Base-by-base conservation (phyloP, 1,140 invertebrate species). In the Maniola jurtina region DNA sequence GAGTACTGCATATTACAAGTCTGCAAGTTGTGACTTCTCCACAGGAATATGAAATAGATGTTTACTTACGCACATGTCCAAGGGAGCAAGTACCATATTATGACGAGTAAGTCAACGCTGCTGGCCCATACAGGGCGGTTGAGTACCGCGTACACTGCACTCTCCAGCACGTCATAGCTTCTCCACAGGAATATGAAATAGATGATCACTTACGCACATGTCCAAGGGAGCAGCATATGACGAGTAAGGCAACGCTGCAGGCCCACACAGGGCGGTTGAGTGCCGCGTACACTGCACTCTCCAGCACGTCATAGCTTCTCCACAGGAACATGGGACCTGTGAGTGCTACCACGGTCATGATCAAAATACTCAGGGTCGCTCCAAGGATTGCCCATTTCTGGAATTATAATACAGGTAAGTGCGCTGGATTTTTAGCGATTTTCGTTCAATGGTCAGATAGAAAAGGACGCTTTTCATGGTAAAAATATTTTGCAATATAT, bases 241-340 rank as follows among this genome's bases (percentile, higher is more conserved):
- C 83, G 3, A 95, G 63, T 70, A 93, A 86, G 0, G 88, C 80
- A 0, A 93, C 77, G 0, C 92, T 91, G 2, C 90, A 40, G 0
- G 92, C 91, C 93, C 93, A 95, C 0, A 89, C 81, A 4, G 92
- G 86, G 64, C 93, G 79, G 68, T 93, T 92, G 3, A 94, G 74
- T 4, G 89, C 91, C 0, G 93, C 92, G 74, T 94, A 95, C 25
- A 92, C 42, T 3, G 92, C 92, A 8, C 92, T 91, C 64, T 91
- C 91, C 0, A 91, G 15, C 0, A 81, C 75, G 33, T 90, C 80
- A 73, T 92, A 92, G 13, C 72, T 70, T 13, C 89, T 83, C 77
- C 90, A 91, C 0, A 91, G 79, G 64, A 91, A 90, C 0, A 88
- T 73, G 5, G 82, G 80, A 0, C 89, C 92, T 4, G 74, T 78